phyloP scores from a whole-genome alignment of 2,888 invertebrate species.

The Conus canariensis region DNA sequence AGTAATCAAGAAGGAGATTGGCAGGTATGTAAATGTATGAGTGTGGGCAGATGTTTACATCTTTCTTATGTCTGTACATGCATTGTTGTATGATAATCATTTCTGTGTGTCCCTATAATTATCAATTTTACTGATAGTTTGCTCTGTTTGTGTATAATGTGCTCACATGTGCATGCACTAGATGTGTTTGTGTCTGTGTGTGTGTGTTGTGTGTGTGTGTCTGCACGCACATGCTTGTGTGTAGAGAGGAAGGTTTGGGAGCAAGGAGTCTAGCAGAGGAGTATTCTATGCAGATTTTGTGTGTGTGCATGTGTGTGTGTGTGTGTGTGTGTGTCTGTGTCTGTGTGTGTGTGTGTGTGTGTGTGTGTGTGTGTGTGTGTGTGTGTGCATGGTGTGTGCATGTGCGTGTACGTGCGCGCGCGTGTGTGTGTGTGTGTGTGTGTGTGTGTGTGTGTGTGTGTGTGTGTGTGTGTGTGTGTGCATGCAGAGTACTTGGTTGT shows the following conservation, averaged over 20 bases:
- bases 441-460: no score
- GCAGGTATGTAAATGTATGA: conserved; percentile 61
- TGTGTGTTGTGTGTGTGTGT: background rate
- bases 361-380: no score
- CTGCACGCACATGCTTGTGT: background rate
- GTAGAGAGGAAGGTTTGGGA: background rate
- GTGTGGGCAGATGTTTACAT: no score
- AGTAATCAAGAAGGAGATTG: conserved; percentile 74
- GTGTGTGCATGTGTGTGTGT: background rate
- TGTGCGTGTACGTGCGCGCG: no score
- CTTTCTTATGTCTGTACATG: background rate
- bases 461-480: no score
- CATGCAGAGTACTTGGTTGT: no score
- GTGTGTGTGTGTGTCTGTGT: background rate
- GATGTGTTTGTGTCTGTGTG: background rate
- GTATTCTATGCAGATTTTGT: background rate
- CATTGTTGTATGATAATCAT: background rate
- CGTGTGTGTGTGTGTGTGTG: no score
- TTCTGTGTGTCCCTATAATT: background rate
- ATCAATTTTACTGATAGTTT: background rate
- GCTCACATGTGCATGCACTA: background rate
- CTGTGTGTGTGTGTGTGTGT: no score
- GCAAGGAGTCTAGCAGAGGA: no score
- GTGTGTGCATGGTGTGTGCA: no score
- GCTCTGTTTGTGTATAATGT: background rate